phyloP scores from a whole-genome alignment of 1,140 invertebrate genomes.

The Zaprionus ornatus region DNA sequence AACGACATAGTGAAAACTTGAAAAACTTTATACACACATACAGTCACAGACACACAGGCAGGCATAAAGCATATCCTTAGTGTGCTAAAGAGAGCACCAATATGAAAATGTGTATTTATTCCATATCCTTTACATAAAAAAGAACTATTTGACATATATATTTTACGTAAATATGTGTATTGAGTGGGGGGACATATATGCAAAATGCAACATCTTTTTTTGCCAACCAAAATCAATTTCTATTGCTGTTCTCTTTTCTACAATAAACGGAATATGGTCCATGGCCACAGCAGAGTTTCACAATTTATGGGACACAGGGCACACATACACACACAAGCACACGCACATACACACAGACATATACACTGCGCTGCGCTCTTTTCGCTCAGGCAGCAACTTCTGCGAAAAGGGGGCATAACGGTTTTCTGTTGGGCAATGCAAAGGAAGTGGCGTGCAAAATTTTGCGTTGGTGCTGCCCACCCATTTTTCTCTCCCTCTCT shows the following conservation, averaged over 20 bases:
- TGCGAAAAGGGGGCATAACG: constrained; percentile 55
- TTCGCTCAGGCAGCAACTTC: constrained; percentile 58
- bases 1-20: constrained; percentile 45
- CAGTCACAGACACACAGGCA: constrained; percentile 44
- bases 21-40: constrained; percentile 76
- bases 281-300: constrained; percentile 76
- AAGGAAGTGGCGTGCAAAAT: constrained; percentile 79
- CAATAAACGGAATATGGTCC: constrained; percentile 78
- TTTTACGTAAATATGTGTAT: constrained; percentile 7
- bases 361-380: constrained; percentile 59
- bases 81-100: constrained; percentile 37
- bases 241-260: constrained; percentile 58
- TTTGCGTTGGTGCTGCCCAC: constrained; percentile 55
- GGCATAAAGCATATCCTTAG: constrained; percentile 57
- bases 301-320: constrained; percentile 78
- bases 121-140: not conserved
- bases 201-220: constrained; percentile 41
- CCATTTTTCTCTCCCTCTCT: constrained; percentile 26
- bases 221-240: constrained; percentile 62
- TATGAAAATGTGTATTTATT: constrained; percentile 35
- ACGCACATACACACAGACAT: constrained; percentile 33
- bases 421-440: constrained; percentile 56
- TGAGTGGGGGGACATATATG: not conserved
- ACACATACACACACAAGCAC: constrained; percentile 49
- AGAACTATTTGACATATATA: constrained; percentile 9